Percentiles rank a stretch among this genome's conserved stretches.
These are phyloP conservation scores for Protobothrops flavoviridis DNA, from an alignment of 2,113 vertebrate genomes.

Conservation along the genomic window DNA sequence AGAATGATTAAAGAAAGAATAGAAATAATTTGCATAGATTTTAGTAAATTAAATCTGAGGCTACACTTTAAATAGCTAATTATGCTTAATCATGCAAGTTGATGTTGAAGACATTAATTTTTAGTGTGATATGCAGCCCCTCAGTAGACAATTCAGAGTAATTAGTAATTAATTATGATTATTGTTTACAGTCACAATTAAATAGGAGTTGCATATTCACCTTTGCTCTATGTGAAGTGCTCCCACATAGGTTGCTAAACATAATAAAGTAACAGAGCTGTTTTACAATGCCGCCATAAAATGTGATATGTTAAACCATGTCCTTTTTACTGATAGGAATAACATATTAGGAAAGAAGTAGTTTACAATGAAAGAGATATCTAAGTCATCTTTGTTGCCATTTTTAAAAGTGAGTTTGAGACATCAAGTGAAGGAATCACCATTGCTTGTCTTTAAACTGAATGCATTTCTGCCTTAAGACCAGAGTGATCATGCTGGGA, in stretches of 20 bases:
- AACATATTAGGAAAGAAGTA: background rate
- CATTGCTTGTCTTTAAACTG: background rate
- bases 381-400: background rate
- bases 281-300: background rate
- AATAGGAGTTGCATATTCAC: slow-evolving; percentile 3
- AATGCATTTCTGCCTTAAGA: background rate
- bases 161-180: slow-evolving; percentile 32
- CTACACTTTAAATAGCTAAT: slow-evolving; percentile 34
- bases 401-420: background rate
- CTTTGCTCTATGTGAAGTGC: background rate
- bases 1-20: slow-evolving; percentile 29
- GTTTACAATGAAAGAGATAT: background rate
- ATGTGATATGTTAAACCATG: background rate
- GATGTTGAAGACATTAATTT: background rate
- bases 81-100: slow-evolving; percentile 41
- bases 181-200: slow-evolving; percentile 18
- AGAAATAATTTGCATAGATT: slow-evolving; percentile 33
- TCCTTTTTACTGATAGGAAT: background rate
- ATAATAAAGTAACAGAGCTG: background rate
- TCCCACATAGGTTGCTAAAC: background rate
- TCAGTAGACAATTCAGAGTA: slow-evolving; percentile 17
- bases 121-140: background rate
- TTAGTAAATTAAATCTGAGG: slow-evolving; percentile 43
- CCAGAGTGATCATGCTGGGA: background rate
- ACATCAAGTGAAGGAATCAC: background rate